These are phyloP conservation scores for Alces alces DNA, from an alignment of 2,113 vertebrate genomes.

Conservation along the genomic window DNA sequence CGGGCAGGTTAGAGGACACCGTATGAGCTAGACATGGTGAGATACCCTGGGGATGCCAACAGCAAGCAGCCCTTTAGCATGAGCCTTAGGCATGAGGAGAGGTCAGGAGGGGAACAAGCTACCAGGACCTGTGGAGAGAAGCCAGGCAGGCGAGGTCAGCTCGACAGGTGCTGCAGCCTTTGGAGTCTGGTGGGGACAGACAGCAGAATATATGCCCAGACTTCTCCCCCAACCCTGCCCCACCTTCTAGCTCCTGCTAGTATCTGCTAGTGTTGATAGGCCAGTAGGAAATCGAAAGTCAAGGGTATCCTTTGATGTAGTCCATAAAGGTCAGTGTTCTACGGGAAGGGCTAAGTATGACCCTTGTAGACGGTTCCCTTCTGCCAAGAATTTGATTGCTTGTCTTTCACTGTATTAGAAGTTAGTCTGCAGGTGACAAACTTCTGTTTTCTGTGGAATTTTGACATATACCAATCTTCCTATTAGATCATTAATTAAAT, in stretches of 20 bases:
- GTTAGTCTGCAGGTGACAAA: background rate
- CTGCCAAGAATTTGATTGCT: background rate
- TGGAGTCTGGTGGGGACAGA: background rate
- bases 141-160: background rate
- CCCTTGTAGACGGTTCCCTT: background rate
- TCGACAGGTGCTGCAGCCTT: background rate
- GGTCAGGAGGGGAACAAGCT: background rate
- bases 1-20: background rate
- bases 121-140: background rate
- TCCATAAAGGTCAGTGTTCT: background rate
- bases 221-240: background rate
- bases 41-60: background rate
- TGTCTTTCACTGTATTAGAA: background rate
- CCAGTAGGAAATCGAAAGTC: background rate
- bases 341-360: background rate
- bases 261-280: background rate
- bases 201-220: background rate
- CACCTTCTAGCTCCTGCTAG: background rate
- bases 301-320: constrained; percentile 9
- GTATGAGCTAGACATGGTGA: background rate
- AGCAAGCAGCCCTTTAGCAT: background rate
- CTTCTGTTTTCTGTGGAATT: background rate
- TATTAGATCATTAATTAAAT: background rate
- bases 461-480: background rate
- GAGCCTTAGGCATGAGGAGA: background rate